Evolutionary conservation across 2,797 vertebrate species (phyloP).

Genomic region (Acridotheres tristis): DNA sequence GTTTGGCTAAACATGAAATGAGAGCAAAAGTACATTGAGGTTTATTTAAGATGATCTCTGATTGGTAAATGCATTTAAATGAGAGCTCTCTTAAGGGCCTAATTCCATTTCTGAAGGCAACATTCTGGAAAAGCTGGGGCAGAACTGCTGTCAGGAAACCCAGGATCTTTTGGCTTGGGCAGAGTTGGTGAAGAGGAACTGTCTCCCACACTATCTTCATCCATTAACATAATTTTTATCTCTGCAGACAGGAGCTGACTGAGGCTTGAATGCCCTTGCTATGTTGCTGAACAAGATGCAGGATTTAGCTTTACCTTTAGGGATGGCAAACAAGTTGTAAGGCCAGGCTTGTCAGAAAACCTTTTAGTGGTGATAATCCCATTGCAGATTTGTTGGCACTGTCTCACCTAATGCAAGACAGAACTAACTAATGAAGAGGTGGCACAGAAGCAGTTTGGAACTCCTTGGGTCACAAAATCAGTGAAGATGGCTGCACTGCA

Average conservation of each 20-base stretch:
- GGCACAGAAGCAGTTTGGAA: not conserved
- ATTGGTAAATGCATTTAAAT: not conserved
- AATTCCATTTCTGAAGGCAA: not conserved
- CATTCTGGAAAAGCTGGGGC: not conserved
- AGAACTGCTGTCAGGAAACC: not conserved
- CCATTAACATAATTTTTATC: not conserved
- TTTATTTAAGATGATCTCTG: not conserved
- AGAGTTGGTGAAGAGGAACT: not conserved
- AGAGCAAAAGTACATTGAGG: accelerated
- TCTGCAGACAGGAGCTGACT: not conserved
- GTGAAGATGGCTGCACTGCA: not conserved
- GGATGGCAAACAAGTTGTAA: not conserved
- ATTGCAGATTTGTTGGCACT: not conserved
- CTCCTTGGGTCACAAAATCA: not conserved
- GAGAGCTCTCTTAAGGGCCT: not conserved
- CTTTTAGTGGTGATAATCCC: not conserved
- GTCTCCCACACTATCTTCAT: not conserved
- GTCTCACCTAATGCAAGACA: not conserved
- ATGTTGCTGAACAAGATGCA: not conserved
- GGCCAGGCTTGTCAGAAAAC: not conserved
- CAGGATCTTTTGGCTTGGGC: not conserved
- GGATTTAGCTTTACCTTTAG: not conserved
- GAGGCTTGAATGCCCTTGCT: not conserved
- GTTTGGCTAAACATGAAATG: not conserved
- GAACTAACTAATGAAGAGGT: not conserved